Evolutionary conservation across 1,140 invertebrate species (phyloP).

Genomic region (Phortica variegata): DNA sequence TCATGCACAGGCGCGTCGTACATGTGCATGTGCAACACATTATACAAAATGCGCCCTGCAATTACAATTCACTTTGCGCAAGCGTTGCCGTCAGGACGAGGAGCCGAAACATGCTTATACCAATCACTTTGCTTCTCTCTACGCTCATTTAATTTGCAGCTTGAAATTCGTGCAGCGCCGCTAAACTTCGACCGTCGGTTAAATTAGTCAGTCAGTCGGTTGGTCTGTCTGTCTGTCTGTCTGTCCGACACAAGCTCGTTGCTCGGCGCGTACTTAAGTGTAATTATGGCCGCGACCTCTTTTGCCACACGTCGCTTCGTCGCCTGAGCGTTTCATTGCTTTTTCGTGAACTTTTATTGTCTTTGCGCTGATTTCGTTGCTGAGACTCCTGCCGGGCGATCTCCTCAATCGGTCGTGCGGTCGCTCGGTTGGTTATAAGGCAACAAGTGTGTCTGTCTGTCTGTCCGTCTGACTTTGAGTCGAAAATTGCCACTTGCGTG

Average conservation of each 20-base stretch:
- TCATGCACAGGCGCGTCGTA: background rate
- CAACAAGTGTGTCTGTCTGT: conserved; percentile 3
- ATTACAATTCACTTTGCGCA: conserved; percentile 52
- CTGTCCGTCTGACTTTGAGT: conserved; percentile 3
- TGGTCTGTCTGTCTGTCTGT: background rate
- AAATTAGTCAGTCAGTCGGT: conserved; percentile 25
- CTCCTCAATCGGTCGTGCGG: background rate
- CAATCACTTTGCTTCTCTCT: background rate
- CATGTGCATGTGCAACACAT: background rate
- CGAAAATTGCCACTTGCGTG: background rate
- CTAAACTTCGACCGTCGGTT: background rate
- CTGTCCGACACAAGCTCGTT: conserved; percentile 28
- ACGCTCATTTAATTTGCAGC: conserved; percentile 46
- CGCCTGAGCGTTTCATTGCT: no score
- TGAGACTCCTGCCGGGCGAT: background rate
- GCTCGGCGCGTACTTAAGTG: conserved; percentile 40
- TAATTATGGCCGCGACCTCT: conserved; percentile 44
- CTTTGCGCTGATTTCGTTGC: no score
- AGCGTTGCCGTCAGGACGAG: conserved; percentile 31
- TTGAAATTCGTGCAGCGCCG: conserved; percentile 18
- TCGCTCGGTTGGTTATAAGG: conserved; percentile 7
- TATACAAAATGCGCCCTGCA: conserved; percentile 12
- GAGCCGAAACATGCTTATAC: conserved; percentile 18
- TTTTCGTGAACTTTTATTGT: conserved; percentile 32
- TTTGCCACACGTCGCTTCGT: conserved; percentile 27